Evolutionary conservation across 2,113 vertebrate species (phyloP), one percentile per base, ranked within the genome.

Genomic region (Bubo scandiacus): DNA sequence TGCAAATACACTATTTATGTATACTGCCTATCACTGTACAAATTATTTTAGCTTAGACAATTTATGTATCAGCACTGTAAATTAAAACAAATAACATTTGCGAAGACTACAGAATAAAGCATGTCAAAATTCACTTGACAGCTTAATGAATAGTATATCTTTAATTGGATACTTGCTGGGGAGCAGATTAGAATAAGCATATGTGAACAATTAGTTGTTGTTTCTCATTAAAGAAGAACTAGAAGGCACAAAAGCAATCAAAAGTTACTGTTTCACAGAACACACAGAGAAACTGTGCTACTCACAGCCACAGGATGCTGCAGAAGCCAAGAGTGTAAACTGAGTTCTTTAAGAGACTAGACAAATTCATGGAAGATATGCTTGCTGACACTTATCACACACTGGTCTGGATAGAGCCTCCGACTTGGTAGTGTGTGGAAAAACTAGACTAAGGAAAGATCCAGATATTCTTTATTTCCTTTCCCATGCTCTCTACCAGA

Each of bases 51-150:
- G 11, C 22, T 84, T 54, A 81, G 59, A 67, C 14, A 30, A 68
- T 72, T 90, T 68, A 75, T 4, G 1, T 34, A 77, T 32, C 58
- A 80, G 40, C 45, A 80, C 15, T 85, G 40, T 75, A 77, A 88
- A 68, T 89, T 77, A 63, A 75, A 81, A 73, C 36, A 84, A 92
- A 4, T 45, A 71, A 81, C 26, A 77, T 52, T 36, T 77, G 29
- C 83, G 40, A 73, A 61, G 65, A 66, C 30, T 84, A 58, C 32
- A 74, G 72, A 77, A 84, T 74, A 45, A 95, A 84, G 73, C 68
- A 90, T 61, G 54, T 88, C 15, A 90, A 90, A 80, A 92, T 68
- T 40, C 36, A 80, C 52, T 93, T 80, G 82, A 34, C 62, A 85
- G 38, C 78, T 75, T 85, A 84, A 94, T 36, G 12, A 93, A 72